Evolutionary conservation across 2,888 invertebrate genomes (phyloP), one percentile per base, ranked within the genome.

Genomic region (Agrotis puta): DNA sequence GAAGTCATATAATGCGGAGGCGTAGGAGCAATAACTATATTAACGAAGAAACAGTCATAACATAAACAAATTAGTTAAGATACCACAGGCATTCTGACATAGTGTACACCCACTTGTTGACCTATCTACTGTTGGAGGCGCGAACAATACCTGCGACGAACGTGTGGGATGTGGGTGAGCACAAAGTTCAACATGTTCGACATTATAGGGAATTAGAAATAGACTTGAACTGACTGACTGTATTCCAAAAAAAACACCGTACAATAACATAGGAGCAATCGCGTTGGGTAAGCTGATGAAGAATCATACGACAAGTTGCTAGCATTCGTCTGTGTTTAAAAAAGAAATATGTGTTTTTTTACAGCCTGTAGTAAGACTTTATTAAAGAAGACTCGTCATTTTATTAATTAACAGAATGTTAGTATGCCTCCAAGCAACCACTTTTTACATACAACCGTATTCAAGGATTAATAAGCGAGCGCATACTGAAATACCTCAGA

Each of bases 81-180:
- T 64, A 53, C 64, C 53, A 61, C 51, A 64, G 13, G 54, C 24
- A 69, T 50, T 74, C 69, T 67, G 59, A 56, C 45, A 50, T 53
- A 47, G 45, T 54, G 56, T 45, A 67, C 72, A 45, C 87, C 88
- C 83, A 86, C 84, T 74, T 85, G 79, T 82, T 83, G 85, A 80
- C 80, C 79, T 79, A 74, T 82, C 63, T 62, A 47, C 53, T 63
- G 66, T 67, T 64, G 47, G 61, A 64, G 61, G 68, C 27, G 63
- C 11, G 63, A 64, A 69, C 43, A 51, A 70, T 66, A 71, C 65
- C 76, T 68, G 66, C 66, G 33, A 59, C 53, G 27, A 7, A 48
- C 57, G 64, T 62, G 66, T 62, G 64, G 70, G 88, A 61, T 58
- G 66, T 62, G 58, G 66, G 87, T 74, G 80, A 61, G 64, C 70